These are phyloP conservation scores for Chlorospingus semifuscus DNA, from an alignment of 2,797 vertebrate species.

Conservation along the genomic window DNA sequence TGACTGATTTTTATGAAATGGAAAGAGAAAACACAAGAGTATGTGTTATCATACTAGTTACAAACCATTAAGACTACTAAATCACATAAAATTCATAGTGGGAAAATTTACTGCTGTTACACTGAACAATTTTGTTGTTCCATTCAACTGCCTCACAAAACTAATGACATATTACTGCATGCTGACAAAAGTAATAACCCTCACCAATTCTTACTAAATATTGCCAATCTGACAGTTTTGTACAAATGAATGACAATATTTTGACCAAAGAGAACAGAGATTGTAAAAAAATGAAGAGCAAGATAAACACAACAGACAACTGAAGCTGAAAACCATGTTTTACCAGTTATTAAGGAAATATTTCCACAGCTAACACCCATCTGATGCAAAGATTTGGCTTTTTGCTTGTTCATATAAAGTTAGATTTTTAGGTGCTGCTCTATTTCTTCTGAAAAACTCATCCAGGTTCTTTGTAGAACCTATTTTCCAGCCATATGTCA, in stretches of 20 bases:
- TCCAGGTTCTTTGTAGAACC: neutral
- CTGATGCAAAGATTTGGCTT: neutral
- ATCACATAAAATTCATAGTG: neutral
- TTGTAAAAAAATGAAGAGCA: neutral
- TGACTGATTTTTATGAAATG: neutral
- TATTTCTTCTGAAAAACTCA: neutral
- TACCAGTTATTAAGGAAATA: neutral
- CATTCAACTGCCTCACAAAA: neutral
- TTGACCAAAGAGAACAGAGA: neutral
- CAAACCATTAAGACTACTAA: neutral
- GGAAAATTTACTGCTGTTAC: neutral
- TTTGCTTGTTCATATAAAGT: neutral
- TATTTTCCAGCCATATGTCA: neutral
- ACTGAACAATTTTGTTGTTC: neutral
- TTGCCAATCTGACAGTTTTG: neutral
- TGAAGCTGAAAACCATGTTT: neutral
- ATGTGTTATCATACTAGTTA: neutral
- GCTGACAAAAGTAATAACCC: neutral
- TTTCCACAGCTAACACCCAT: neutral
- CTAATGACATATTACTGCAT: neutral
- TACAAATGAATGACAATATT: neutral
- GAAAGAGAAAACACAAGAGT: neutral
- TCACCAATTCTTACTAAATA: neutral
- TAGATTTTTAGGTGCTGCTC: neutral
- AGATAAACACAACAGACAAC: neutral